These are phyloP conservation scores for Ochlodes sylvanus DNA, from an alignment of 2,888 invertebrate species.

Conservation along the genomic window DNA sequence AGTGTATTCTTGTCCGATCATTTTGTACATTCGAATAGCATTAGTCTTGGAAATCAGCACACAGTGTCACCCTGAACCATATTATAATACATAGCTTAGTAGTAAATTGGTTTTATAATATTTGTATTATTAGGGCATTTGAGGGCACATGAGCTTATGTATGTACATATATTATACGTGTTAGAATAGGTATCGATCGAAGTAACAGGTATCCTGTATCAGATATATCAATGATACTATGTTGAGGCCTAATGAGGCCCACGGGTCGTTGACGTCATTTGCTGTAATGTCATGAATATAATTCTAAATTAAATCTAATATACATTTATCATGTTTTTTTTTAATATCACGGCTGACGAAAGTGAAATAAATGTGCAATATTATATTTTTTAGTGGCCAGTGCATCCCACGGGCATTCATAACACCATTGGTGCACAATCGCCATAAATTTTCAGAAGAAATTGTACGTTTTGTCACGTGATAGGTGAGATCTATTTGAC, in stretches of 20 bases:
- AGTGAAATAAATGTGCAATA: too few species aligned
- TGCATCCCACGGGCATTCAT: too few species aligned
- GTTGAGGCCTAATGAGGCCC: not conserved
- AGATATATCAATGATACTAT: not conserved
- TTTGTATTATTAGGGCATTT: constrained; percentile 15
- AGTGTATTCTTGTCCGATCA: constrained; percentile 13
- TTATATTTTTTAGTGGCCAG: too few species aligned
- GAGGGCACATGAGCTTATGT: constrained; percentile 22
- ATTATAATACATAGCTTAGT: not conserved
- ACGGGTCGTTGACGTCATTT: not conserved
- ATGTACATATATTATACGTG: constrained; percentile 20
- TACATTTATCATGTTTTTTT: too few species aligned
- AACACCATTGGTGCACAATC: too few species aligned
- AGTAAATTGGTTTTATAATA: constrained; percentile 2
- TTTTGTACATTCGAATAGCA: constrained; percentile 25
- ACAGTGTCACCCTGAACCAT: not conserved
- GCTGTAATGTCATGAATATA: not conserved
- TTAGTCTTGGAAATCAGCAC: constrained; percentile 12
- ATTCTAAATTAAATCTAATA: too few species aligned
- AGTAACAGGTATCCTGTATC: constrained; percentile 13
- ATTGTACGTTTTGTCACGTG: too few species aligned
- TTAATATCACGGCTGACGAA: too few species aligned
- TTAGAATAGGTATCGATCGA: constrained; percentile 15
- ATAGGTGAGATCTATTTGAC: too few species aligned
- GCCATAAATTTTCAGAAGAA: too few species aligned